Evolutionary conservation across 2,113 vertebrate genomes (phyloP), one percentile per base, ranked within the genome.

Genomic region (Apodemus speciosus): DNA sequence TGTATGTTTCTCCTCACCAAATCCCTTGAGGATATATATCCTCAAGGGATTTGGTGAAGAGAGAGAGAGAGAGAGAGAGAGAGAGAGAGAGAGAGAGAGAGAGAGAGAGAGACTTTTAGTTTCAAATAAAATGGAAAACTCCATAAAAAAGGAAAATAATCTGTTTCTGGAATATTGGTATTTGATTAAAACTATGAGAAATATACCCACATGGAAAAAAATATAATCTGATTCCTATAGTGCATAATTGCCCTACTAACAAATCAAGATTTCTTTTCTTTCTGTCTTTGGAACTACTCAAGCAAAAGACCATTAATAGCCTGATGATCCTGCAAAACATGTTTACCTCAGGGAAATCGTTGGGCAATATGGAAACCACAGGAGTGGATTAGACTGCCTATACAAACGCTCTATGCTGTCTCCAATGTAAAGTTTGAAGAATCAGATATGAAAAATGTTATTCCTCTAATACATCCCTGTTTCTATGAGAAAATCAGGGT

Each of bases 221-320:
- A 46, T n/a, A 85, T 32, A 38, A 73, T 85, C 14, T 68, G 69
- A 90, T 89, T 64, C 53, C 35, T 2, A 80, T n/a, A 73, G 10
- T 71, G 25, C 16, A 32, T 89, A 89, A 93, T n/a, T 95, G 64
- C n/a, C 40, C n/a, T 95, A 79, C 46, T 40, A 91, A 68, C 58
- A 66, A 95, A 90, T 77, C n/a, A 56, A 80, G 84, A 85, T 95
- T 76, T 66, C 13, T 69, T 58, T 21, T 46, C 32, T 46, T 21
- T 93, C 58, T 88, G 58, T 88, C 49, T 84, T 81, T 38, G 76
- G 30, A 97, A 60, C 85, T 51, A 96, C 35, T 97, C 94, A 71
- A 91, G 80, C 81, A 95, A 96, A 97, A 95, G 83, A 85, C 66
- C 88, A 97, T 88, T 95, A 98, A 91, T 32, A 91, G 56, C 49